These are phyloP conservation scores for Ptychochromis oligacanthus DNA, from an alignment of 2,113 vertebrate genomes.

Conservation along the genomic window DNA sequence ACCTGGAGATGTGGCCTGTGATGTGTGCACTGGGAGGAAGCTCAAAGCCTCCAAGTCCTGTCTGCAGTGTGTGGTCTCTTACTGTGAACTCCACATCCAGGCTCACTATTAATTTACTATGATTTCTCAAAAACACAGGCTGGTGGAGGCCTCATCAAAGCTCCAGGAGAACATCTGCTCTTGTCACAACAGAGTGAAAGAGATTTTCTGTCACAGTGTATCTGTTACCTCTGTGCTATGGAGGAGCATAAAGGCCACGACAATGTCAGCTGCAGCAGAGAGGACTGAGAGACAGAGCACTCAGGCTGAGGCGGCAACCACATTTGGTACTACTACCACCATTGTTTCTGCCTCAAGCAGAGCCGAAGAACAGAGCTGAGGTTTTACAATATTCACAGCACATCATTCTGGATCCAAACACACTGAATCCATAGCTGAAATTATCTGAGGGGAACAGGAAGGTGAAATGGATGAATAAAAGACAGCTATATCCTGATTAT, in stretches of 20 bases:
- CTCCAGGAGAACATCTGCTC: conserved; percentile 17
- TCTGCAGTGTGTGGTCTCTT: not conserved
- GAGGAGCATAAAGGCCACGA: not conserved
- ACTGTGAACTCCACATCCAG: conserved; percentile 3
- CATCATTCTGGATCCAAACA: not conserved
- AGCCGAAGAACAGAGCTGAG: not conserved
- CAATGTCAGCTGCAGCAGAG: not conserved
- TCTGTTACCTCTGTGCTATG: not conserved
- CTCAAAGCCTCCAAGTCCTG: not conserved
- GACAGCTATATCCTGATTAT: not conserved
- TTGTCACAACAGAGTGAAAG: not conserved
- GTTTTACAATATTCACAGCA: not conserved
- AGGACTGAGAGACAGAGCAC: not conserved
- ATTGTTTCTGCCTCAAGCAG: not conserved
- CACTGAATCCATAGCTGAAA: not conserved
- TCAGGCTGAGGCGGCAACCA: not conserved
- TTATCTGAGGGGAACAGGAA: not conserved
- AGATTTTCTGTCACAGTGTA: not conserved
- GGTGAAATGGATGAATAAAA: not conserved
- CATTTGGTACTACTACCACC: not conserved
- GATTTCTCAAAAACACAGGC: not conserved
- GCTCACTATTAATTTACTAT: not conserved
- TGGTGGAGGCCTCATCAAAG: not conserved
- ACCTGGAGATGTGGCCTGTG: not conserved
- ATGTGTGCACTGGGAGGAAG: not conserved